A percentile compares a stretch with the other conserved stretches of the same genome.
Conservation (phyloP, 92 coral and sea anemone species). For the Paramuricea clavata region DNA sequence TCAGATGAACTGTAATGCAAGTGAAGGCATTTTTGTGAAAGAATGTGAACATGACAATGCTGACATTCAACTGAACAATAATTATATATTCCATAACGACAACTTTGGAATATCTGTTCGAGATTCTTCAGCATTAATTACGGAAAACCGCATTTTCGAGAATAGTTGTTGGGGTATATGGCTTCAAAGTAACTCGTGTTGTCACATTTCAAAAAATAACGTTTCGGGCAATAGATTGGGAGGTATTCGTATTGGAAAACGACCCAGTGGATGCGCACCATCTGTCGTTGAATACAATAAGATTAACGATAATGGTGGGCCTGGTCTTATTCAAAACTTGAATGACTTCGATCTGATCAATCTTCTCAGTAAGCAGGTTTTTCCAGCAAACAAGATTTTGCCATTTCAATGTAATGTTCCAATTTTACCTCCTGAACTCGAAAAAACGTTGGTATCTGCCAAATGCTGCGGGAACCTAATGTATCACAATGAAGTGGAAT, state of each 20-base stretch:
- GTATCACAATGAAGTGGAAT: neutral
- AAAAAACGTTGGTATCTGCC: neutral
- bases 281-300: conserved; percentile 31
- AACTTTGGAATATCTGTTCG: conserved; percentile 39
- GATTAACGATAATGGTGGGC: conserved; percentile 49
- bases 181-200: conserved; percentile 47
- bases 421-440: neutral
- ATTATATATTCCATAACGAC: conserved; percentile 43
- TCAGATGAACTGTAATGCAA: conserved; percentile 67
- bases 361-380: neutral
- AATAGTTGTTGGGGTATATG: conserved; percentile 45
- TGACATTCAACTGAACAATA: neutral
- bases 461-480: neutral
- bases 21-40: conserved; percentile 61
- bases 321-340: conserved; percentile 22
- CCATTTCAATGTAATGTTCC: neutral
- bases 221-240: conserved; percentile 49
- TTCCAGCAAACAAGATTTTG: neutral
- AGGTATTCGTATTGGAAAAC: conserved; percentile 29
- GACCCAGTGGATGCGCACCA: conserved; percentile 20
- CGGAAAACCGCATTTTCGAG: conserved; percentile 39
- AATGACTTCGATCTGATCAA: conserved; percentile 6
- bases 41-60: neutral
- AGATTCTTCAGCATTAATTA: neutral
- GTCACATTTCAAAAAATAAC: conserved; percentile 25